phyloP scores from a whole-genome alignment of 2,113 vertebrate genomes.

The Seriola quinqueradiata region DNA sequence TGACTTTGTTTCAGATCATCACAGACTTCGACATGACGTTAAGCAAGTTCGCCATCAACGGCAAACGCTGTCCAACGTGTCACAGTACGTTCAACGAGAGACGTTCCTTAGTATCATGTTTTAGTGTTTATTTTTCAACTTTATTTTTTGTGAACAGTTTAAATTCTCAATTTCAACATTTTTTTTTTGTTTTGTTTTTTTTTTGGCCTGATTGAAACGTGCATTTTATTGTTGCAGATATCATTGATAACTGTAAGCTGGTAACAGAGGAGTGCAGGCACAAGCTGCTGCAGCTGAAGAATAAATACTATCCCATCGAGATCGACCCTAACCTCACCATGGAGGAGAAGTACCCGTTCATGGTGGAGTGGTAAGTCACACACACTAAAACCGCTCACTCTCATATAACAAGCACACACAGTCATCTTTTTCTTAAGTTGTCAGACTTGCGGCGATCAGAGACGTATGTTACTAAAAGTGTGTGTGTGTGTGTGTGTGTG shows the following conservation, averaged over 20 bases:
- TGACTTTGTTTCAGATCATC: conserved; percentile 88
- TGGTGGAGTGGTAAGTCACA: conserved; percentile 95
- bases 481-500: too few relatives aligned
- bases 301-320: conserved; percentile 97
- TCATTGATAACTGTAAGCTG: conserved; percentile 96
- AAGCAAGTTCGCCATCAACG: conserved; percentile 95
- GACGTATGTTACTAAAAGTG: background rate
- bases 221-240: conserved; percentile 79
- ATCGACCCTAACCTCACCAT: conserved; percentile 92
- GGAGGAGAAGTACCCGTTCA: conserved; percentile 96
- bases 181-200: background rate
- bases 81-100: conserved; percentile 89
- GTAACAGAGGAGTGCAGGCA: conserved; percentile 93
- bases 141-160: background rate
- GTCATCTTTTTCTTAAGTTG: background rate
- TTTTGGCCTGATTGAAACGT: background rate
- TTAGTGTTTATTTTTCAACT: too few relatives aligned
- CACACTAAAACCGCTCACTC: background rate
- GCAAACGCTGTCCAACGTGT: conserved; percentile 94
- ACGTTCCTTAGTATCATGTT: background rate
- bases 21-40: conserved; percentile 99
- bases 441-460: background rate
- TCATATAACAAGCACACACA: background rate
- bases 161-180: background rate
- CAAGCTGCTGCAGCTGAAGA: conserved; percentile 93